These are phyloP conservation scores for Portunus trituberculatus DNA, from an alignment of 1,140 invertebrate genomes.

Conservation along the genomic window DNA sequence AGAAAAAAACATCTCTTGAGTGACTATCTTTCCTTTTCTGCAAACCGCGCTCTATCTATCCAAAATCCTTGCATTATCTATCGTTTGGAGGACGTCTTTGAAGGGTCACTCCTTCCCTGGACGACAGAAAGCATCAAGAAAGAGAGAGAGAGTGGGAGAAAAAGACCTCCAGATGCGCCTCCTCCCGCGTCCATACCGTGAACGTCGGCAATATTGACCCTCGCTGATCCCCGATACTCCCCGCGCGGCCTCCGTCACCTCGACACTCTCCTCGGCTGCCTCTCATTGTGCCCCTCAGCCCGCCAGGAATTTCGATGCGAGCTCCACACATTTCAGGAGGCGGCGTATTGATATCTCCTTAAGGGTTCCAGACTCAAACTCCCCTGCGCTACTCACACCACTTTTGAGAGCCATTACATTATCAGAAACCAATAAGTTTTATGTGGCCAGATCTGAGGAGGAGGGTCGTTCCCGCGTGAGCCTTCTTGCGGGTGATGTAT, in stretches of 20 bases:
- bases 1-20: too few species aligned
- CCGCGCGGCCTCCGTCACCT: background rate
- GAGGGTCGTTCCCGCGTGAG: background rate
- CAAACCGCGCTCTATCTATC: too few species aligned
- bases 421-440: slow-evolving; percentile 47
- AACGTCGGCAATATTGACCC: slow-evolving; percentile 39
- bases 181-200: background rate
- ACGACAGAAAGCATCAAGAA: too few species aligned
- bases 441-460: slow-evolving; percentile 28
- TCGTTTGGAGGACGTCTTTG: too few species aligned
- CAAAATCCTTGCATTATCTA: too few species aligned
- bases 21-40: too few species aligned
- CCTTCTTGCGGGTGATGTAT: background rate
- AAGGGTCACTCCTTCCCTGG: too few species aligned
- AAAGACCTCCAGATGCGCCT: background rate
- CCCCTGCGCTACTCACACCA: background rate
- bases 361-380: background rate
- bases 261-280: background rate
- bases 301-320: slow-evolving; percentile 16
- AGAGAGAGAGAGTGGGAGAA: too few species aligned
- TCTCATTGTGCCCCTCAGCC: background rate
- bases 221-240: slow-evolving; percentile 34
- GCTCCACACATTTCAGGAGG: background rate
- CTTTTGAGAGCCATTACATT: slow-evolving; percentile 49
- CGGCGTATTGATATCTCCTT: background rate